Evolutionary conservation across 2,113 vertebrate species (phyloP).

Genomic region (Coryphaenoides rupestris): DNA sequence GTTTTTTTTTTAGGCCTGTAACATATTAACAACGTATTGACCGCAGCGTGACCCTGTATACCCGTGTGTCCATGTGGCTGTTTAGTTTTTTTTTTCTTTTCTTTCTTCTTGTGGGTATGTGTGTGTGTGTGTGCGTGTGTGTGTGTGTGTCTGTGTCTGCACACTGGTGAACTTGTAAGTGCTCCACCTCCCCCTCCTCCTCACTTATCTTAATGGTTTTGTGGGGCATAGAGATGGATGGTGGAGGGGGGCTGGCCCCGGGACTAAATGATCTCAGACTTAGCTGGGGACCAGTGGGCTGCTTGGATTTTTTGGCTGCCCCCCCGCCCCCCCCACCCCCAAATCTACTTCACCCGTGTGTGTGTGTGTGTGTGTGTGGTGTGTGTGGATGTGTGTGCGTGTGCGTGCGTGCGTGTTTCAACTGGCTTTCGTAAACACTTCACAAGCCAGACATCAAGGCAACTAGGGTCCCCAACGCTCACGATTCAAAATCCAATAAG

Average conservation of each 20-base stretch:
- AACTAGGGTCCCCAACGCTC: conserved; percentile 5
- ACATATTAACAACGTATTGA: conserved; percentile 57
- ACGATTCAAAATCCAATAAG: too few species aligned
- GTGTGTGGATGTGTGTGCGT: conserved; percentile 25
- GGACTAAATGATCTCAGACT: conserved; percentile 40
- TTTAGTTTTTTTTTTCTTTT: background rate
- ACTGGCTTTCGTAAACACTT: conserved; percentile 45
- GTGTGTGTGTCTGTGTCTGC: background rate
- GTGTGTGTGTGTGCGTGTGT: conserved; percentile 14
- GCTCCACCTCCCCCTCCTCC: background rate
- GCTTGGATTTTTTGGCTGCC: conserved; percentile 53
- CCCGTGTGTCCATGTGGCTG: conserved; percentile 4
- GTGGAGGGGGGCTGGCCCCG: conserved; percentile 38
- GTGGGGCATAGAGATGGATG: background rate
- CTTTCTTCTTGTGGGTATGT: conserved; percentile 7
- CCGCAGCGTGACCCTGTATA: conserved; percentile 37
- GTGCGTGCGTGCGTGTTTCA: conserved; percentile 28
- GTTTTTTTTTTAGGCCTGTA: conserved; percentile 47
- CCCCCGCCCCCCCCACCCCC: too few species aligned
- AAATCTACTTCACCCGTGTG: conserved; percentile 26
- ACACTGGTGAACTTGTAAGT: background rate
- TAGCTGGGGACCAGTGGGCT: conserved; percentile 27
- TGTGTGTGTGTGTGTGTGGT: conserved; percentile 35
- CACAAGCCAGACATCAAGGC: conserved; percentile 12
- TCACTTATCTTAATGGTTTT: conserved; percentile 11